These are phyloP conservation scores for Melanaphis sacchari DNA, from an alignment of 1,140 invertebrate genomes.

Conservation along the genomic window DNA sequence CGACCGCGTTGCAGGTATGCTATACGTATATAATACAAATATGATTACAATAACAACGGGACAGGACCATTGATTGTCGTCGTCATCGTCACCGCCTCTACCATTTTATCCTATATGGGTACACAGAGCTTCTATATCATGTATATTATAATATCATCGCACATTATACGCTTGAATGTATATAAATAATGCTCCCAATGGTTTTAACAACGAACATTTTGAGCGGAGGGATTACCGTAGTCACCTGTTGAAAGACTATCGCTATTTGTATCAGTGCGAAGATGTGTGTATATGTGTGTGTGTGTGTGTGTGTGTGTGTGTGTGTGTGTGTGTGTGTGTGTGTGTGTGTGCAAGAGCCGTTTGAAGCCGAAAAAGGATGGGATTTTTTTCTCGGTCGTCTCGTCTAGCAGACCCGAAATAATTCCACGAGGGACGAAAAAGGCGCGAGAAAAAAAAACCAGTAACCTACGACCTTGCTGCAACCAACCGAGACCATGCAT, in stretches of 20 bases:
- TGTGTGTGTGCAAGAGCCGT: background rate
- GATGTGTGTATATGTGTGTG: background rate
- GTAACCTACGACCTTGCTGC: background rate
- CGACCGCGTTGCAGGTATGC: background rate
- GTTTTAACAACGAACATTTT: background rate
- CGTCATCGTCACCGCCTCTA: background rate
- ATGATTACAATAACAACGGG: background rate
- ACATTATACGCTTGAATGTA: background rate
- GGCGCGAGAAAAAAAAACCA: background rate
- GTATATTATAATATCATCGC: background rate
- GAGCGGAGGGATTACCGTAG: background rate
- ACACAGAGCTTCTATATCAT: background rate
- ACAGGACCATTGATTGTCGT: background rate
- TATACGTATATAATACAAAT: background rate
- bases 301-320: background rate
- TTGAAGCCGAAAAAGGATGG: background rate
- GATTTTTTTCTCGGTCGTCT: conserved; percentile 27
- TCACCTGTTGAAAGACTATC: conserved; percentile 1
- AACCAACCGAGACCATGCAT: background rate
- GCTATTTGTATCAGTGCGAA: background rate
- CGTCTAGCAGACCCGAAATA: background rate
- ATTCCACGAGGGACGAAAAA: background rate
- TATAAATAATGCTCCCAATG: background rate
- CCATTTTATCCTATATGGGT: background rate
- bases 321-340: background rate